These are phyloP conservation scores for Pristionchus arcanus DNA, from an alignment of 2,888 invertebrate genomes.

Conservation along the genomic window DNA sequence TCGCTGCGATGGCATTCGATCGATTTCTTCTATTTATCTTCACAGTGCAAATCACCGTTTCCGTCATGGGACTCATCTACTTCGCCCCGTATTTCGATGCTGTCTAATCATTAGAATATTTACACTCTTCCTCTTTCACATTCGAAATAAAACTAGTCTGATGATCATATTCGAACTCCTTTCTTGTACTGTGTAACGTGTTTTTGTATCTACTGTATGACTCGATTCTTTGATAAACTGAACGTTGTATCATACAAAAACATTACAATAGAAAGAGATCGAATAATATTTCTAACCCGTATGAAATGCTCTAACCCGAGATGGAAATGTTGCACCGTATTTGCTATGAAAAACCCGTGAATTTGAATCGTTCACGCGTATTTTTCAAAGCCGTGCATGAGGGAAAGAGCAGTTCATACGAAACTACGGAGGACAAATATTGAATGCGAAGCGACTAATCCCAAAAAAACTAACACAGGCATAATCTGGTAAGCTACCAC, in stretches of 20 bases:
- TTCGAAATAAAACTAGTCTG: too few species aligned
- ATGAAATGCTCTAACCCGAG: constrained; percentile 5
- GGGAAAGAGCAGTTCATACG: background rate
- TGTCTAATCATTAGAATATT: background rate
- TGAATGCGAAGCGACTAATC: background rate
- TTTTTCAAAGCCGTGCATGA: constrained; percentile 1
- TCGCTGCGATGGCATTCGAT: constrained; percentile 56
- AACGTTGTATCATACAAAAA: background rate
- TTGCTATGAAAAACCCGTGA: background rate
- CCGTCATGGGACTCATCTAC: constrained; percentile 37
- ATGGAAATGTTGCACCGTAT: background rate
- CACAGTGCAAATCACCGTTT: constrained; percentile 31
- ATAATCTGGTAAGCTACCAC: too few species aligned
- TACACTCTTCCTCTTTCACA: too few species aligned
- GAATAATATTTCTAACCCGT: constrained; percentile 33
- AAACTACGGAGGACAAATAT: background rate
- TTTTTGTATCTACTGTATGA: too few species aligned
- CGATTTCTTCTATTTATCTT: constrained; percentile 55
- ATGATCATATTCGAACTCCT: too few species aligned
- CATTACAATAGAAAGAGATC: background rate
- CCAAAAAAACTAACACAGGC: background rate
- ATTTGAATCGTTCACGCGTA: background rate
- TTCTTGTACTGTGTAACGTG: too few species aligned
- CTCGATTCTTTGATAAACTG: background rate
- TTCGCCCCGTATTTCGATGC: constrained; percentile 55